Base-by-base conservation (phyloP, 1,140 invertebrate species). In the Galleria mellonella region DNA sequence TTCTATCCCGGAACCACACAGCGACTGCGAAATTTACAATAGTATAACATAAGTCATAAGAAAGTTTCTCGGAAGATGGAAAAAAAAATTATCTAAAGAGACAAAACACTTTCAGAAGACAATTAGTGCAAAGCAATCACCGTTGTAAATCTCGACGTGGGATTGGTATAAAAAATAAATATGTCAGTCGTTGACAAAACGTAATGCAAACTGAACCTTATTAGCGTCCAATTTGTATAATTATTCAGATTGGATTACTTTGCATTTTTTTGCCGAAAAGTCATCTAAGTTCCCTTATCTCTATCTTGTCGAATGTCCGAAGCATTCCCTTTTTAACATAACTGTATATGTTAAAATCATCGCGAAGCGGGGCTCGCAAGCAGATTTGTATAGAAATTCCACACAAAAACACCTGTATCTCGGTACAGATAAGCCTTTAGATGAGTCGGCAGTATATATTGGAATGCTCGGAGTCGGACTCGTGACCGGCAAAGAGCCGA, bases 351-450 rank as follows among this genome's bases (percentile, higher is more conserved):
- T 51, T 15, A 31, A 55, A 60, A 54, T 53, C 32, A 54, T 60
- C n/a, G 43, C 46, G 50, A 43, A 49, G 42, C 10, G 32, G 45
- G 48, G 23, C 45, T 51, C 46, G 51, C 63, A 42, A 63, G 63
- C 59, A 42, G 54, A 60, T 62, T 71, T 62, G 55, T 64, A 55
- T 54, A 64, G 53, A 60, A 58, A 67, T 61, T 56, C 45, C 38
- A 52, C 17, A 66, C 60, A 65, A 66, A 68, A 68, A 58, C 68
- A 72, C 64, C 62, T 72, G 62, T 72, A 65, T 62, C 59, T 65
- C 37, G 41, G 43, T 61, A 49, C 17, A 60, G 64, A 68, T 68
- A 68, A 68, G 51, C 51, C 54, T 47, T 47, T 52, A 60, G 52
- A 72, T 68, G 64, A 72, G 64, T 68, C 55, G 59, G 54, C 62